A percentile compares a stretch with the other conserved stretches of the same genome.
Conservation (phyloP, 2,797 vertebrate species). For the Semaprochilodus insignis region DNA sequence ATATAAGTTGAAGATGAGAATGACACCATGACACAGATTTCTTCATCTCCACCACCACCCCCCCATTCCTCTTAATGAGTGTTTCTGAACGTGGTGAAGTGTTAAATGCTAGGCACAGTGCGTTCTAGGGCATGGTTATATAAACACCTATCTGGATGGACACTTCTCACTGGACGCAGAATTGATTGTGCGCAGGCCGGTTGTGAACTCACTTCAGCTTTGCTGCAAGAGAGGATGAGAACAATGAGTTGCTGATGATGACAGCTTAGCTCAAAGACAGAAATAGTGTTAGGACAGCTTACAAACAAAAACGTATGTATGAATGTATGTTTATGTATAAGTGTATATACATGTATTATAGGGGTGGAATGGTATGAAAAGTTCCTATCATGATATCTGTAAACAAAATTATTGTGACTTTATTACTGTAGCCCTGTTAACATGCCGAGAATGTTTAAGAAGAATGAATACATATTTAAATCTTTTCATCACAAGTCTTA, state of each 20-base stretch:
- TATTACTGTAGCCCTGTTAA: too few species aligned
- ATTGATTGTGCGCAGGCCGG: constrained; percentile 30
- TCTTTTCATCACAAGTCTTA: too few species aligned
- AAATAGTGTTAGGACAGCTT: neutral
- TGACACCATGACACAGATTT: constrained; percentile 16
- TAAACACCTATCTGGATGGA: constrained; percentile 44
- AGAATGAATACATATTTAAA: too few species aligned
- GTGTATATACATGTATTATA: too few species aligned
- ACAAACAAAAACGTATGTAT: too few species aligned
- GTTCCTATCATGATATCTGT: too few species aligned
- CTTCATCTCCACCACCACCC: neutral
- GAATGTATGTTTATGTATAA: too few species aligned
- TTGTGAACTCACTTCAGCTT: constrained; percentile 7
- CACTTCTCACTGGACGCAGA: constrained; percentile 19
- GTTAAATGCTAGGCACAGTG: constrained; percentile 25
- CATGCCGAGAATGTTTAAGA: too few species aligned
- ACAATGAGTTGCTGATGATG: too few species aligned
- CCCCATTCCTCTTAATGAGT: neutral
- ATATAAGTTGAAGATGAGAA: constrained; percentile 29
- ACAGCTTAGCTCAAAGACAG: too few species aligned
- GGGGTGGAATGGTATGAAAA: too few species aligned
- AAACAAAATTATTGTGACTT: too few species aligned
- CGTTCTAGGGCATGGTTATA: constrained; percentile 28
- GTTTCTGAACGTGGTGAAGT: constrained; percentile 6
- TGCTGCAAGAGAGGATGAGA: neutral